These are phyloP conservation scores for Epinotia ramella DNA, from an alignment of 2,888 invertebrate species.

Conservation along the genomic window DNA sequence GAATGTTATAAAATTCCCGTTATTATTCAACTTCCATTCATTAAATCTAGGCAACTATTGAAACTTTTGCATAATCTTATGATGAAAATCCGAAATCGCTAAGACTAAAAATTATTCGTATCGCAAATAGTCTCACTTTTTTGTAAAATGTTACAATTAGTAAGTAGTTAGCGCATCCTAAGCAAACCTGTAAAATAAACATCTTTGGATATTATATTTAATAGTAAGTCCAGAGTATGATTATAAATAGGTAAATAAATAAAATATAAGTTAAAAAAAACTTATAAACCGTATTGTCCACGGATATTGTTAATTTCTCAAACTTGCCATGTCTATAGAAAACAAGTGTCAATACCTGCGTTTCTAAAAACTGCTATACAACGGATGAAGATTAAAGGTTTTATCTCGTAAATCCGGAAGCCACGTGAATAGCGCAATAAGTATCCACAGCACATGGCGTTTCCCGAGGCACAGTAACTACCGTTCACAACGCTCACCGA, in stretches of 20 bases:
- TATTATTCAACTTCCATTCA: neutral
- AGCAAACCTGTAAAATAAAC: no score
- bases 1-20: slow-evolving; percentile 1
- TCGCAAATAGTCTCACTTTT: no score
- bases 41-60: neutral
- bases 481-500: neutral
- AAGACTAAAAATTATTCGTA: no score
- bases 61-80: slow-evolving; percentile 3
- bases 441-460: slow-evolving; percentile 49
- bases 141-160: no score
- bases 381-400: neutral
- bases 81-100: neutral
- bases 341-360: neutral
- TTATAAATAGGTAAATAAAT: neutral
- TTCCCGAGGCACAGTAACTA: slow-evolving; percentile 57
- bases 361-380: neutral
- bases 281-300: neutral
- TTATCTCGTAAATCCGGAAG: slow-evolving; percentile 34
- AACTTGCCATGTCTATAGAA: neutral
- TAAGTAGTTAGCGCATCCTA: no score
- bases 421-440: slow-evolving; percentile 37
- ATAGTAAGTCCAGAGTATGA: no score
- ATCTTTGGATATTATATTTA: no score
- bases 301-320: neutral
- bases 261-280: neutral